Evolutionary conservation across 2,888 invertebrate species (phyloP), one percentile per base, ranked within the genome.

Genomic region (Poecilobothrus nobilitatus): DNA sequence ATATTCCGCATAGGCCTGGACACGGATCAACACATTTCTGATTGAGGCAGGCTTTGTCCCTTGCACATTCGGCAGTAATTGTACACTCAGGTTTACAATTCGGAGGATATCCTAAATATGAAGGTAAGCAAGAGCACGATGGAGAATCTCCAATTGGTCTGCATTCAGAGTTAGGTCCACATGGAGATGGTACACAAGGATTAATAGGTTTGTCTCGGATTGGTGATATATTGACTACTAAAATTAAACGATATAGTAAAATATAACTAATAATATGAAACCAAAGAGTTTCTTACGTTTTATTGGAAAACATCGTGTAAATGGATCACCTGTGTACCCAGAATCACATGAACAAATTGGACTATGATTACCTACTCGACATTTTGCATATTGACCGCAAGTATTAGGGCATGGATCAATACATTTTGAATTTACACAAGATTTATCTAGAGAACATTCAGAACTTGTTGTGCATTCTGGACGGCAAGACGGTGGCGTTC

Each of bases 101-200:
- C 1, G 92, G 92, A 68, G 91, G 92, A 21, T 87, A 85, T 20
- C 93, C 93, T 63, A 89, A 86, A 75, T 87, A 92, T 74, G 89
- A 88, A 20, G 88, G 87, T 66, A 90, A 81, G 77, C 94, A 94
- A 1, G 91, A 90, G 76, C 94, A 94, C 1, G 89, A 90, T 69
- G 89, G 92, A 75, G 85, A 88, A 73, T 88, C 89, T 61, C 87
- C 86, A 72, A 89, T 83, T 71, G 91, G 84, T 78, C 90, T 90
- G 76, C 93, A 94, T 71, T 89, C 87, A 0, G 93, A 89, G 79
- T 93, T 91, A 1, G 91, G 90, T 27, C 94, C 94, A 76, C 94
- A 94, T 0, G 93, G 92, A 33, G 91, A 91, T 66, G 92, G 92
- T 41, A 85, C 85, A 78, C 93, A 93, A 22, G 90, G 89, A 71